Conservation (phyloP, 2,113 vertebrate genomes). For the Scomber colias region DNA sequence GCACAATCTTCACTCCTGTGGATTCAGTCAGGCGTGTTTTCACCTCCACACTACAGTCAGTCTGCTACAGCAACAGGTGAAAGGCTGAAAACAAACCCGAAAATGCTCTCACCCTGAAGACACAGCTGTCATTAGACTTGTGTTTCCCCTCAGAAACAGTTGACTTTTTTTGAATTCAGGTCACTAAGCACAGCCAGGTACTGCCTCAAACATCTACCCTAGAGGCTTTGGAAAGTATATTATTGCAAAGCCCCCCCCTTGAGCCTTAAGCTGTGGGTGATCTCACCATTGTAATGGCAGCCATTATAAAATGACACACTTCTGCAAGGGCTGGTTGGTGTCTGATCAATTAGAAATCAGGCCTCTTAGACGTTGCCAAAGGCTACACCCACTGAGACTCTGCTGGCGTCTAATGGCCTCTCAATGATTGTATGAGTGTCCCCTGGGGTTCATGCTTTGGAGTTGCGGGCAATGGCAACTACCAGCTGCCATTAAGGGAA, state of each 20-base stretch:
- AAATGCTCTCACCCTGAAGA: conserved; percentile 12
- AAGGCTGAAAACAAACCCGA: background rate
- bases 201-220: conserved; percentile 11
- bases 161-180: conserved; percentile 20
- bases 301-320: conserved; percentile 51
- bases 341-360: conserved; percentile 64
- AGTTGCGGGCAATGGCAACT: conserved; percentile 44
- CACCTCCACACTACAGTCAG: background rate
- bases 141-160: conserved; percentile 1
- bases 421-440: conserved; percentile 42
- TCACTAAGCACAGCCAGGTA: conserved; percentile 30
- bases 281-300: conserved; percentile 41
- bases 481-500: conserved; percentile 38
- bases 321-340: conserved; percentile 33
- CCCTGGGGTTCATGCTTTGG: conserved; percentile 34
- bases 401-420: conserved; percentile 66
- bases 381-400: conserved; percentile 52
- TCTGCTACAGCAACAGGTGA: background rate
- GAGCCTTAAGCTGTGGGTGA: conserved; percentile 28
- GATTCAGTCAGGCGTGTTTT: background rate
- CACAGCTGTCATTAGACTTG: background rate
- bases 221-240: conserved; percentile 30
- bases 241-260: background rate
- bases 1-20: too few relatives aligned
- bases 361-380: conserved; percentile 34